phyloP scores from a whole-genome alignment of 2,888 invertebrate species.

The Scotopteryx bipunctaria region DNA sequence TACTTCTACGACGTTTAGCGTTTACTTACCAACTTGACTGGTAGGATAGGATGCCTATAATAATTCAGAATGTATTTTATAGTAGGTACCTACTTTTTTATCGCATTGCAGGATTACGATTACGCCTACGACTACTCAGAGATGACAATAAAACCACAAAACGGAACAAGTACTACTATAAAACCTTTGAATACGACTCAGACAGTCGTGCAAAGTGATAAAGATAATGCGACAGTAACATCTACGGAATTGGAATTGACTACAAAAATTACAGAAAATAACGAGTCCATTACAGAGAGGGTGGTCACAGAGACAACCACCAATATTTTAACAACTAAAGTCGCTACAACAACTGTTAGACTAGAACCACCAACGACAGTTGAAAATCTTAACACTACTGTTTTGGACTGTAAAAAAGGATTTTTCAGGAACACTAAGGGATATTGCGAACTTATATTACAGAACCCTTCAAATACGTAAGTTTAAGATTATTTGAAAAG shows the following conservation, averaged over 20 bases:
- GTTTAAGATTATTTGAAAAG: constrained; percentile 39
- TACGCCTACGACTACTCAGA: constrained; percentile 89
- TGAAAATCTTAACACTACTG: constrained; percentile 30
- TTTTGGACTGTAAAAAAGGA: constrained; percentile 63
- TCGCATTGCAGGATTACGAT: constrained; percentile 85
- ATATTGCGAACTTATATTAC: constrained; percentile 67
- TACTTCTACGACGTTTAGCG: too few relatives aligned
- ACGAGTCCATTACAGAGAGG: constrained; percentile 36
- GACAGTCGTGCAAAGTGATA: constrained; percentile 27
- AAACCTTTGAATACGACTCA: constrained; percentile 65
- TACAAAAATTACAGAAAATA: constrained; percentile 39
- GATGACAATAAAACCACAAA: constrained; percentile 86
- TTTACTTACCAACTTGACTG: too few relatives aligned
- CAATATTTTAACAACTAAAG: constrained; percentile 29
- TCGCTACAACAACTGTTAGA: constrained; percentile 31
- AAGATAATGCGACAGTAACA: constrained; percentile 32
- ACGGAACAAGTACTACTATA: constrained; percentile 66
- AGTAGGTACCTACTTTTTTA: too few relatives aligned
- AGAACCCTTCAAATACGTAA: constrained; percentile 71
- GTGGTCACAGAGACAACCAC: constrained; percentile 17
- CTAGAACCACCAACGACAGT: constrained; percentile 9
- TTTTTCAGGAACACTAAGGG: constrained; percentile 67
- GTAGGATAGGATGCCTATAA: too few relatives aligned
- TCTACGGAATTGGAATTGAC: constrained; percentile 35
- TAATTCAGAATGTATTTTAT: too few relatives aligned